Conservation (phyloP, 2,113 vertebrate species). For the Geococcyx californianus region DNA sequence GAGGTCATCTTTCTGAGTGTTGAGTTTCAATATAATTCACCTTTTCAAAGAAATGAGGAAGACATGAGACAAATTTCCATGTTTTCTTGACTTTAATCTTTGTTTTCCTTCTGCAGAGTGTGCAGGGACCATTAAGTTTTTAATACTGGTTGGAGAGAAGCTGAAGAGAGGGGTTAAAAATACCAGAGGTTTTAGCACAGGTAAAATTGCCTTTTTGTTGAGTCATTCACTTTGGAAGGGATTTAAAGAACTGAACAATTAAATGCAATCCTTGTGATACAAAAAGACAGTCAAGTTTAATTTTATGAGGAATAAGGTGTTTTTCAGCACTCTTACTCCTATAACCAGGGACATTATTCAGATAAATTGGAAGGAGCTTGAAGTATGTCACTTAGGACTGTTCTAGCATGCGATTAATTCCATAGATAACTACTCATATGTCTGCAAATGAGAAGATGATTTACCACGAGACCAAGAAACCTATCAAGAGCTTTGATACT, state of each 20-base stretch:
- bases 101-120: not conserved
- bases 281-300: not conserved
- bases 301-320: not conserved
- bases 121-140: not conserved
- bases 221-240: not conserved
- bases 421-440: not conserved
- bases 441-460: not conserved
- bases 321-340: not conserved
- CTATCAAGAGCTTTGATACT: not conserved
- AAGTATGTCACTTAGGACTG: not conserved
- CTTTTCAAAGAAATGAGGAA: not conserved
- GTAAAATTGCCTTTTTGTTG: not conserved
- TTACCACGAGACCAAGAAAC: not conserved
- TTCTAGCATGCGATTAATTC: not conserved
- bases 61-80: not conserved
- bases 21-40: not conserved
- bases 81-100: not conserved
- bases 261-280: not conserved
- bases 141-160: not conserved
- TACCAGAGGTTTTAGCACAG: not conserved
- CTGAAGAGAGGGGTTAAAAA: not conserved
- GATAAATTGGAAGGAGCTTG: not conserved
- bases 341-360: not conserved
- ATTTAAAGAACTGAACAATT: not conserved
- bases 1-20: not conserved